phyloP scores from a whole-genome alignment of 2,797 vertebrate genomes.

The Falco rusticolus region DNA sequence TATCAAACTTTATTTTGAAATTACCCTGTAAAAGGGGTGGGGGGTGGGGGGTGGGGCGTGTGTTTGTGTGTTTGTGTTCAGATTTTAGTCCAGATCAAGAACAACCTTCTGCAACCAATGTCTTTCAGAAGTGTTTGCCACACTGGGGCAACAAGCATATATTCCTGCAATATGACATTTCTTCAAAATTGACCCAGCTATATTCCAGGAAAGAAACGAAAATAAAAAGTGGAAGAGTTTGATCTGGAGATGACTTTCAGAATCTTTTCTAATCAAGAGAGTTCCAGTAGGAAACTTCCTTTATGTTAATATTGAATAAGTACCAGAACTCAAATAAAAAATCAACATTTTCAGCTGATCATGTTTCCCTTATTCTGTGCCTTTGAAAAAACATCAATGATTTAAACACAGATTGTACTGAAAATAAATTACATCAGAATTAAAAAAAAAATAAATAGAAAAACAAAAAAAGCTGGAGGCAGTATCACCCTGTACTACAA shows the following conservation, averaged over 20 bases:
- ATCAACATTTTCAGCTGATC: not conserved
- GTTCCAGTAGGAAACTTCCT: not conserved
- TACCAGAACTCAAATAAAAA: not conserved
- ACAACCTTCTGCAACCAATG: not conserved
- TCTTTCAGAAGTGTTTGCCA: not conserved
- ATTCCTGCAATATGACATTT: not conserved
- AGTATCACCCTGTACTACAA: not conserved
- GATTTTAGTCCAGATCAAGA: not conserved
- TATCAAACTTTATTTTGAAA: not conserved
- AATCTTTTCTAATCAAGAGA: not conserved
- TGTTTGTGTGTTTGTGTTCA: not conserved
- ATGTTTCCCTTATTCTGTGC: accelerated
- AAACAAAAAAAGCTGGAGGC: not conserved
- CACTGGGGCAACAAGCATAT: not conserved
- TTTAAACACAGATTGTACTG: not conserved
- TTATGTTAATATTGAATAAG: not conserved
- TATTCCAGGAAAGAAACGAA: not conserved
- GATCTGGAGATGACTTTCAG: not conserved
- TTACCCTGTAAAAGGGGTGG: not conserved
- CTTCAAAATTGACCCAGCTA: not conserved
- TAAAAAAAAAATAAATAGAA: too few species aligned
- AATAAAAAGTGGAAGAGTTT: not conserved
- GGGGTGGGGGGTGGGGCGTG: too few species aligned
- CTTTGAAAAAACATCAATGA: not conserved
- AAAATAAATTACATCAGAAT: not conserved